Evolutionary conservation across 1,140 invertebrate genomes (phyloP).

Genomic region (Ganaspis sp.): DNA sequence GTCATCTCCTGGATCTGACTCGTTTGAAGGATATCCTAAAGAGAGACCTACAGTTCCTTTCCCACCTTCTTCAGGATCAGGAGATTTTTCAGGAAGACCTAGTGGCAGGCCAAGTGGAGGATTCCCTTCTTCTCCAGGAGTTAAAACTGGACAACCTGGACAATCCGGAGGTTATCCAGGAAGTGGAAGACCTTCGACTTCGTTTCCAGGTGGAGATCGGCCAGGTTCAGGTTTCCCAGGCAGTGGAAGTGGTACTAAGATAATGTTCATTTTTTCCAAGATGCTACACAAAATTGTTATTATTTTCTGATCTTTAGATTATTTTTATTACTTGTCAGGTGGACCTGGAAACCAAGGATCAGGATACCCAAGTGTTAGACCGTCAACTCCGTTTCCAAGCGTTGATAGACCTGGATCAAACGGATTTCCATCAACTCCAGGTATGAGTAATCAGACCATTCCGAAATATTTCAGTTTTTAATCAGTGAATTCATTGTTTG

Average conservation of each 20-base stretch:
- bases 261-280: too few relatives aligned
- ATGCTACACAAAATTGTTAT: too few relatives aligned
- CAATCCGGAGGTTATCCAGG: not conserved
- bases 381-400: slow-evolving; percentile 40
- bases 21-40: slow-evolving; percentile 60
- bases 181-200: slow-evolving; percentile 30
- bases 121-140: not conserved
- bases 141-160: not conserved
- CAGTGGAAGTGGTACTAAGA: not conserved
- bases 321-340: too few relatives aligned
- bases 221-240: slow-evolving; percentile 18
- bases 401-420: slow-evolving; percentile 32
- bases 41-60: slow-evolving; percentile 42
- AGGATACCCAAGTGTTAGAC: not conserved
- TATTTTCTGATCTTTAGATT: not conserved
- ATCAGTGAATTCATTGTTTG: too few relatives aligned
- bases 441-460: too few relatives aligned
- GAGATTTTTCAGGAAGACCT: slow-evolving; percentile 31
- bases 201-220: slow-evolving; percentile 39
- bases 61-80: slow-evolving; percentile 46
- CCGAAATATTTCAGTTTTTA: too few relatives aligned
- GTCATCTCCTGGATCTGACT: slow-evolving; percentile 29
- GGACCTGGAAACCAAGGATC: slow-evolving; percentile 30
- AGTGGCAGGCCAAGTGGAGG: not conserved
- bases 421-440: not conserved